Base-by-base conservation (phyloP, 2,797 vertebrate genomes). In the Nasua narica region DNA sequence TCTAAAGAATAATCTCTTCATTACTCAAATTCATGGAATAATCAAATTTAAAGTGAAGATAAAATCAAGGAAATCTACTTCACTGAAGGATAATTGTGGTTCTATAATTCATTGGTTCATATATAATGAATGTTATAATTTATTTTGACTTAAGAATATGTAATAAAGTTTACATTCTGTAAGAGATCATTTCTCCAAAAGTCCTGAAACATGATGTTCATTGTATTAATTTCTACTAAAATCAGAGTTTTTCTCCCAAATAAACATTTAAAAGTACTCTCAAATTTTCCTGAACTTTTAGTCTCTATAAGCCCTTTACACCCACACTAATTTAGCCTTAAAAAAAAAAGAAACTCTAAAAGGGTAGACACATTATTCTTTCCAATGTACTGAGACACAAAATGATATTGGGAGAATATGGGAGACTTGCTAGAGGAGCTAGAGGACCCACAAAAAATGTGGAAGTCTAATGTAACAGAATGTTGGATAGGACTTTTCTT, bases 11-110 rank as follows among this genome's bases (percentile, higher is more conserved):
- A 48, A 85, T 65, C 7, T 81, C 21, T 89, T 82, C 56, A 90
- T 93, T 54, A 96, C 62, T 78, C 23, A 43, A 82, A 72, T 90
- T 14, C 58, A 62, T 19, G 23, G 16, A 85, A 86, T 37, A 92
- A 46, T 7, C 15, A 92, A 92, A 87, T 94, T 90, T 82, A 70
- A 76, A 77, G 29, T 15, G 62, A 77, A 77, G 25, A 69, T 52
- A 86, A 84, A 94, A 67, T 70, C 92, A 92, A 89, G 46, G 3
- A 69, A 60, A 56, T 96, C 43, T 76, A 37, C 82, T 77, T 92
- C 52, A 74, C 27, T 35, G n/a, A 86, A 94, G 37, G 58, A 50
- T 56, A 91, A 79, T 69, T 72, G 46, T 65, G 27, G 7, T 62
- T 84, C 29, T 82, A 78, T 65, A n/a, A 78, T 79, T 18, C 56